Evolutionary conservation across 1,140 invertebrate genomes (phyloP), one percentile per base, ranked within the genome.

Genomic region (Paraescarpia echinospica): DNA sequence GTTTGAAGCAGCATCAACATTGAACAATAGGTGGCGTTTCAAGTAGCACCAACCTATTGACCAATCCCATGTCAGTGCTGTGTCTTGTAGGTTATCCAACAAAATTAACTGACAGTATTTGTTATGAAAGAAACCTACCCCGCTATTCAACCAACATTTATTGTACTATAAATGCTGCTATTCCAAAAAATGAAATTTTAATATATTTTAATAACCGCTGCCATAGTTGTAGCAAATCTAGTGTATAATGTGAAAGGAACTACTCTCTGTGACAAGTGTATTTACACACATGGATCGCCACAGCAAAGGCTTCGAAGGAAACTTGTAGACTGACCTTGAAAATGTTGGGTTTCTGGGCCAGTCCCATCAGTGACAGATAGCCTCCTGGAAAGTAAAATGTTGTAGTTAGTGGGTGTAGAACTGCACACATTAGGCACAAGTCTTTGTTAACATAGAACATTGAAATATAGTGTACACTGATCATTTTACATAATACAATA

Each of bases 311-410:
- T 51, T 51, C 8, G 8, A 51, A 51, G 27, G 59, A 12, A 41
- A 91, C n/a, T 92, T 92, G 14, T 31, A 92, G 4, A 92, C 27
- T 27, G 94, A 96, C 96, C 96, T 96, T 96, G 93, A 97, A 97
- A 77, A 96, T 94, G 93, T 97, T 96, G 22, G 96, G 96, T 93
- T 96, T 94, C 93, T 97, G 96, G 34, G 95, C 95, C 89, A 97
- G 93, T 22, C 95, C 96, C 96, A 97, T 96, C 22, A 97, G 94
- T n/a, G 96, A 96, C 34, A 97, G 93, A 94, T 97, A 97, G 27
- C 96, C 96, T 94, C 96, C 96, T 96, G 92, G 0, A 94, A 93
- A 93, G 34, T 27, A 92, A 92, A 91, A 34, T 51, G 93, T 92
- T 90, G 92, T 91, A 48, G 92, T 92, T 93, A 92, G 34, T 90